Percentiles rank a stretch among this genome's conserved stretches.
phyloP scores from a whole-genome alignment of 2,888 invertebrate species.

The Microctonus aethiopoides region DNA sequence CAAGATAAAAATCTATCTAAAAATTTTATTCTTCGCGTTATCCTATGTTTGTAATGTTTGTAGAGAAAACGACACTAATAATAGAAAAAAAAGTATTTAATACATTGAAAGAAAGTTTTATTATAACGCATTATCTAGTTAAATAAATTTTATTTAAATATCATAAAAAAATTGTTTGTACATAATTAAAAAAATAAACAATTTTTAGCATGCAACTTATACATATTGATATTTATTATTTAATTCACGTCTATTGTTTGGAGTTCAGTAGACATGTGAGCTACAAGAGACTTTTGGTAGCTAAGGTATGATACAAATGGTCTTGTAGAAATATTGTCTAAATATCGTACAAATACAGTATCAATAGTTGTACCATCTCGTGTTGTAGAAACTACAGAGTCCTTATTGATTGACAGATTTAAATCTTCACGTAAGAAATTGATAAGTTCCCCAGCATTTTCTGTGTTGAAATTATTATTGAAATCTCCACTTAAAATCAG shows the following conservation, averaged over 20 bases:
- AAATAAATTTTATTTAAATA: background rate
- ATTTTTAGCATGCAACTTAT: background rate
- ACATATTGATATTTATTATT: background rate
- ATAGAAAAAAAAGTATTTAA: no score
- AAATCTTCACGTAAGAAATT: background rate
- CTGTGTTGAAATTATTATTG: background rate
- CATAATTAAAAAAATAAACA: background rate
- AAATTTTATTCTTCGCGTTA: background rate
- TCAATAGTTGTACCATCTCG: constrained; percentile 1
- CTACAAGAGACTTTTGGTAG: constrained; percentile 9
- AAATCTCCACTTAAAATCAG: constrained; percentile 4
- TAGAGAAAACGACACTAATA: background rate
- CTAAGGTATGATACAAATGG: constrained; percentile 8
- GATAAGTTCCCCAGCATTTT: background rate
- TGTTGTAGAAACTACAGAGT: background rate
- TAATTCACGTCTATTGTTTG: background rate
- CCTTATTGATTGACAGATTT: constrained; percentile 1
- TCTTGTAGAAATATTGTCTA: background rate
- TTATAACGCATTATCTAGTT: background rate
- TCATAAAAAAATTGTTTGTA: background rate
- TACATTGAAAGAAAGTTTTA: no score
- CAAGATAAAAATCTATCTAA: background rate
- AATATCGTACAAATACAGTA: constrained; percentile 12
- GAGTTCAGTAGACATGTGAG: background rate
- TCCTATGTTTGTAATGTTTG: no score